Evolutionary conservation across 2,113 vertebrate species (phyloP).

Genomic region (Caranx ignobilis): DNA sequence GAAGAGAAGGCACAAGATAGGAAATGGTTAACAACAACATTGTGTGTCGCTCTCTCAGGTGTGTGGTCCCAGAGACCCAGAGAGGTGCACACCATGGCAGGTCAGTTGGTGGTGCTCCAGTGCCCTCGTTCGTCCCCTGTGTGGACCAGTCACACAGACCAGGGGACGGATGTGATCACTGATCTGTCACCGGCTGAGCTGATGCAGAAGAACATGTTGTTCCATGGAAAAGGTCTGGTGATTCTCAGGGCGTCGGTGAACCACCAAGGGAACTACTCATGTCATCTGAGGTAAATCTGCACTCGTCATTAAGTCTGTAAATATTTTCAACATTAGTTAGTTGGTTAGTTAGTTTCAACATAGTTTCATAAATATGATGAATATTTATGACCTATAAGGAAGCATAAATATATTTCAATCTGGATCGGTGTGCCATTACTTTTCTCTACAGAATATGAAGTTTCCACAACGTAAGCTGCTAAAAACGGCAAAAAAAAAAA

Average conservation of each 20-base stretch:
- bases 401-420: too few species aligned
- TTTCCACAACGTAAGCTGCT: too few species aligned
- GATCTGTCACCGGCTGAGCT: conserved; percentile 38
- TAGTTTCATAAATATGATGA: too few species aligned
- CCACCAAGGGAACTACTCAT: conserved; percentile 70
- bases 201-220: conserved; percentile 21
- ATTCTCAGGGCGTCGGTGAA: conserved; percentile 47
- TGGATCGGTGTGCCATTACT: too few species aligned
- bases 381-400: too few species aligned
- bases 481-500: too few species aligned
- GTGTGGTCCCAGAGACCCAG: background rate
- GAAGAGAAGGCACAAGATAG: too few species aligned
- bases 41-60: conserved; percentile 8
- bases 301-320: background rate
- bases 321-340: too few species aligned
- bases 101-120: conserved; percentile 59
- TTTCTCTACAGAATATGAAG: too few species aligned
- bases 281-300: conserved; percentile 56
- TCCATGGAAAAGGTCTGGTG: conserved; percentile 23
- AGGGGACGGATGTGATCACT: conserved; percentile 19
- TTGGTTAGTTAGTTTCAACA: too few species aligned
- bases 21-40: background rate
- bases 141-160: conserved; percentile 48
- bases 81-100: conserved; percentile 5
- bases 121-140: background rate